Conservation (phyloP, 2,888 invertebrate genomes). For the Cephus nigrinus region DNA sequence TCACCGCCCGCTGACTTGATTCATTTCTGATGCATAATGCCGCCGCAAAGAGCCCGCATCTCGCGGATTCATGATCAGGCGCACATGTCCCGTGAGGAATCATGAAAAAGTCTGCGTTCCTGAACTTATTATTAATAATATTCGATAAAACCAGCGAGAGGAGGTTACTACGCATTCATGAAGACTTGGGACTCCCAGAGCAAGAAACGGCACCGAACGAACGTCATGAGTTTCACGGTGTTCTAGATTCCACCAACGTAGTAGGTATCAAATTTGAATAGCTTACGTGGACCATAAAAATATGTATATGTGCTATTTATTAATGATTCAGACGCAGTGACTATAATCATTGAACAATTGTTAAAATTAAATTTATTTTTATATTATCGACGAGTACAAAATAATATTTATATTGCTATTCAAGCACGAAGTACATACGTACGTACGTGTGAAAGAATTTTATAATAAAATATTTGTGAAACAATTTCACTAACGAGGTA, state of each 20-base stretch:
- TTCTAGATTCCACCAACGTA: background rate
- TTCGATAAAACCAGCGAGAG: background rate
- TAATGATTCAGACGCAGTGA: background rate
- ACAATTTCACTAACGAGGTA: background rate
- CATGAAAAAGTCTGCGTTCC: slow-evolving; percentile 21
- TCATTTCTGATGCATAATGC: slow-evolving; percentile 46
- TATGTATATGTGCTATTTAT: background rate
- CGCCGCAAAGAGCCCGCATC: slow-evolving; percentile 61
- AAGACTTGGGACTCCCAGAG: background rate
- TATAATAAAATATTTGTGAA: background rate
- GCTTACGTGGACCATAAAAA: background rate
- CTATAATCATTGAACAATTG: background rate
- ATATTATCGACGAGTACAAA: background rate
- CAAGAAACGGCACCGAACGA: background rate
- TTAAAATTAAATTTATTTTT: background rate
- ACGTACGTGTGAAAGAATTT: background rate
- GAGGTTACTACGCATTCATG: background rate
- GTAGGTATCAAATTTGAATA: background rate
- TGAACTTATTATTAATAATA: slow-evolving; percentile 16
- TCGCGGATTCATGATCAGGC: slow-evolving; percentile 58
- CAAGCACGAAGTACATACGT: background rate
- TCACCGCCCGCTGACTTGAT: slow-evolving; percentile 14
- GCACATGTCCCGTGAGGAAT: slow-evolving; percentile 38
- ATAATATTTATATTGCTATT: background rate
- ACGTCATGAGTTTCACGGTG: background rate